Evolutionary conservation across 2,797 vertebrate genomes (phyloP).

Genomic region (Todus mexicanus): DNA sequence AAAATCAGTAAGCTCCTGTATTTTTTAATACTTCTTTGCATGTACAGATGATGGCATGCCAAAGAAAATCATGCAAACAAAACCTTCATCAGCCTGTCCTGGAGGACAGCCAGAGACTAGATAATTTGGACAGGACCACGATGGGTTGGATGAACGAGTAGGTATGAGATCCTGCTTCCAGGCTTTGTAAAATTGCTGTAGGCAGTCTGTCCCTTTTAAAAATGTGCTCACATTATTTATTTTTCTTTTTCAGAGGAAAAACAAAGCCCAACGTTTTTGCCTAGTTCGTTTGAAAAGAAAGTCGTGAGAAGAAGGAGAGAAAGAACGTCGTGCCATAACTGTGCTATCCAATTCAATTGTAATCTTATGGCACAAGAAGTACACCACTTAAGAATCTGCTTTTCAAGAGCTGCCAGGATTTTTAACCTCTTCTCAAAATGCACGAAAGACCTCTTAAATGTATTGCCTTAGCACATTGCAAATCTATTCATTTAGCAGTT

Average conservation of each 20-base stretch:
- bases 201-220: not conserved
- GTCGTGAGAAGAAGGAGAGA: not conserved
- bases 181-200: not conserved
- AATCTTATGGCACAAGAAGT: not conserved
- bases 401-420: constrained; percentile 45
- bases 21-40: not conserved
- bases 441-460: constrained; percentile 57
- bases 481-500: constrained; percentile 69
- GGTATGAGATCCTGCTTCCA: not conserved
- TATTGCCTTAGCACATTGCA: constrained; percentile 53
- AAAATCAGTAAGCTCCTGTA: not conserved
- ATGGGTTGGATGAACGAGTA: not conserved
- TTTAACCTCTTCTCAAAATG: constrained; percentile 47
- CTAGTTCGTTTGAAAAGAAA: not conserved
- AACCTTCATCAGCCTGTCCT: constrained; percentile 28
- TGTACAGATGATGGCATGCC: not conserved
- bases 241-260: not conserved
- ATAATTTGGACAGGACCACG: constrained; percentile 17
- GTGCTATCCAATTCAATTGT: not conserved
- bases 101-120: constrained; percentile 33
- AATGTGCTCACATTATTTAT: not conserved
- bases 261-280: not conserved
- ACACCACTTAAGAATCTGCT: constrained; percentile 20
- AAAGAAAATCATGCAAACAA: constrained; percentile 35
- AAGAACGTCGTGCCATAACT: not conserved